Percentiles rank a stretch among this genome's conserved stretches.
Conservation (phyloP, 2,797 vertebrate genomes). For the Artibeus lituratus region DNA sequence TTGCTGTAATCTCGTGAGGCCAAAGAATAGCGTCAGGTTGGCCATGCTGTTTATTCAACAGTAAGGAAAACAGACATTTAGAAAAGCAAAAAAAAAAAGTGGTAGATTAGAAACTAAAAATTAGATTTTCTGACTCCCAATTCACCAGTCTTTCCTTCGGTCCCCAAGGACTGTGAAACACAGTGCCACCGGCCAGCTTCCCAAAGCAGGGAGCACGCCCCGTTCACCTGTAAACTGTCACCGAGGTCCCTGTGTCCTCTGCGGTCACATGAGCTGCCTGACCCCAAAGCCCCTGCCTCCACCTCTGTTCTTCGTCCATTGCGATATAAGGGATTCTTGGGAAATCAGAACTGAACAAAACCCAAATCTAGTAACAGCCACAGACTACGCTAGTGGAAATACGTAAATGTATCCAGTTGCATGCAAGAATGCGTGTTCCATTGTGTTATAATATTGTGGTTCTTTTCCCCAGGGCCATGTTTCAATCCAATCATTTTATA, state of each 20-base stretch:
- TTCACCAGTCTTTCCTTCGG: neutral
- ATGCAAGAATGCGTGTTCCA: slow-evolving; percentile 11
- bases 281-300: neutral
- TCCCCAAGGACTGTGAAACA: neutral
- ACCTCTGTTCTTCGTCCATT: neutral
- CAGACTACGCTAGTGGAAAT: neutral
- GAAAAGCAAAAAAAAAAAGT: neutral
- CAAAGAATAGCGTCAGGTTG: neutral
- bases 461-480: slow-evolving; percentile 47
- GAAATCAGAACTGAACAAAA: neutral
- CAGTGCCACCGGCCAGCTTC: too few relatives aligned
- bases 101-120: neutral
- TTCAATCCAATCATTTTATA: slow-evolving; percentile 40
- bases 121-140: neutral
- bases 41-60: neutral
- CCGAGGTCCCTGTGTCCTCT: neutral
- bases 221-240: neutral
- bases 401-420: slow-evolving; percentile 16
- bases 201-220: neutral
- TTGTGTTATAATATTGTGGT: neutral
- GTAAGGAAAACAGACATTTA: neutral
- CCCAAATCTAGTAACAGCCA: neutral
- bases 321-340: neutral
- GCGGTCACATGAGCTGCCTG: neutral
- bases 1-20: neutral